These are phyloP conservation scores for Rhombomys opimus DNA, from an alignment of 2,113 vertebrate species.

Conservation along the genomic window DNA sequence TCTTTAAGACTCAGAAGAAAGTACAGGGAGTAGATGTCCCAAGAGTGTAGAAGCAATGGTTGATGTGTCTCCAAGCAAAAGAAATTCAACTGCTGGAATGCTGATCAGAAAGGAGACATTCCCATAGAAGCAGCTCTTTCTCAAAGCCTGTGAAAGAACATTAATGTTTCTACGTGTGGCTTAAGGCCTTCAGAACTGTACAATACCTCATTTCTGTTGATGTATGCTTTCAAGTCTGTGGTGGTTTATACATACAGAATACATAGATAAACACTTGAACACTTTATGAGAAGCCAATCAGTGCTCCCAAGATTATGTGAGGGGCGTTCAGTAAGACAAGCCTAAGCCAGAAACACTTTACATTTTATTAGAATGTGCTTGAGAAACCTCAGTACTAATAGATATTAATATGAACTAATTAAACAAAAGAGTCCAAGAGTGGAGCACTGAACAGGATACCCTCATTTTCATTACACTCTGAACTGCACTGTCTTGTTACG, in stretches of 20 bases:
- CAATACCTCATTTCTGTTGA: not conserved
- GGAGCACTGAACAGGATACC: not conserved
- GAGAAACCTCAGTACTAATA: not conserved
- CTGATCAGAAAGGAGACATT: not conserved
- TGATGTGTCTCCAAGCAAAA: not conserved
- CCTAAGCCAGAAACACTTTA: not conserved
- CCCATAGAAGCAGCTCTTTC: not conserved
- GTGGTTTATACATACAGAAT: not conserved
- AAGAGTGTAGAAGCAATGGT: not conserved
- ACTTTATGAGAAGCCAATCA: not conserved
- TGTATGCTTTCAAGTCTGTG: not conserved
- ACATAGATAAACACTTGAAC: not conserved
- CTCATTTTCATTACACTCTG: not conserved
- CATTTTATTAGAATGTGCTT: slow-evolving; percentile 3
- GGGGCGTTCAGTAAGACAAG: not conserved
- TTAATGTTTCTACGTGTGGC: not conserved
- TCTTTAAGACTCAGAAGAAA: not conserved
- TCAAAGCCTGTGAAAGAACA: not conserved
- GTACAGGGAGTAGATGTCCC: not conserved
- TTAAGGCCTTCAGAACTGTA: not conserved
- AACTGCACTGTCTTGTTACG: not conserved
- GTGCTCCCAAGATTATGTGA: not conserved
- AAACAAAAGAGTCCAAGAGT: not conserved
- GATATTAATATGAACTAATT: not conserved
- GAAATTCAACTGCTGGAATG: not conserved